phyloP scores from a whole-genome alignment of 2,888 invertebrate species.

The Portevinia maculata region DNA sequence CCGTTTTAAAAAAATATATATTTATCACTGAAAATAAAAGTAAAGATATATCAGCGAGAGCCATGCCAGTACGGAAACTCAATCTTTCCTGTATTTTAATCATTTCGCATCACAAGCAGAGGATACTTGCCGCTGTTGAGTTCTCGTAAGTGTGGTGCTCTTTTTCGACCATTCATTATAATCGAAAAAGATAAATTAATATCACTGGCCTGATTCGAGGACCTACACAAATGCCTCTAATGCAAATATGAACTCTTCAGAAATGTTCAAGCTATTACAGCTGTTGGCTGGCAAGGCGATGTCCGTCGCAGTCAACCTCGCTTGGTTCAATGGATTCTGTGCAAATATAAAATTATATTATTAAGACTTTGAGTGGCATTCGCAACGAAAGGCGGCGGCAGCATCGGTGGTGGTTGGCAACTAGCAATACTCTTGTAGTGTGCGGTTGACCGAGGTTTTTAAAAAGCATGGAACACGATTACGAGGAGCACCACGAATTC shows the following conservation, averaged over 20 bases:
- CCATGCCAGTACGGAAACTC: background rate
- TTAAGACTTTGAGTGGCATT: slow-evolving; percentile 58
- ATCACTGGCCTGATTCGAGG: slow-evolving; percentile 40
- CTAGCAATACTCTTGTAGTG: slow-evolving; percentile 14
- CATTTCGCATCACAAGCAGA: slow-evolving; percentile 33
- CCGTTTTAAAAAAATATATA: slow-evolving; percentile 24
- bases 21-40: slow-evolving; percentile 24
- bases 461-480: slow-evolving; percentile 45
- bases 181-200: slow-evolving; percentile 60
- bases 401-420: background rate
- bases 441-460: slow-evolving; percentile 47
- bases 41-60: no score
- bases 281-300: background rate
- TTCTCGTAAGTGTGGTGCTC: slow-evolving; percentile 10
- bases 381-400: slow-evolving; percentile 49
- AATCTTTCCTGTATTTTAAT: slow-evolving; percentile 41
- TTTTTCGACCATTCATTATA: slow-evolving; percentile 46
- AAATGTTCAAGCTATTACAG: background rate
- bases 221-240: slow-evolving; percentile 24
- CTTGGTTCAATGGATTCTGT: slow-evolving; percentile 26
- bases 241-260: slow-evolving; percentile 18
- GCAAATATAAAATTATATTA: slow-evolving; percentile 40
- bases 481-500: slow-evolving; percentile 29
- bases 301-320: background rate
- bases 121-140: slow-evolving; percentile 5